phyloP scores from a whole-genome alignment of 2,797 vertebrate species.

The Enteromius mattozi region DNA sequence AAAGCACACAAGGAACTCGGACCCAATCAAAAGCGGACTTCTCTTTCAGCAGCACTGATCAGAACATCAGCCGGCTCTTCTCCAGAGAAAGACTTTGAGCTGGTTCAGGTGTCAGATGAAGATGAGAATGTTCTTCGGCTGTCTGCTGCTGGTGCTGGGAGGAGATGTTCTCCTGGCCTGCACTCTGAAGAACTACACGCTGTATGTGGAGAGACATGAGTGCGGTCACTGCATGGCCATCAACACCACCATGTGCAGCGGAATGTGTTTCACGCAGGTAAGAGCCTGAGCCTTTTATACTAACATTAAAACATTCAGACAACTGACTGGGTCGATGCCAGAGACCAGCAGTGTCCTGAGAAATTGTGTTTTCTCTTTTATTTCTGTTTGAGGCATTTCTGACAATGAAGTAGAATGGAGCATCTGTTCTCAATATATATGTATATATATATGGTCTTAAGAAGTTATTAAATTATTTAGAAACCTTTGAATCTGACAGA shows the following conservation, averaged over 20 bases:
- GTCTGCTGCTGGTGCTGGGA: conserved; percentile 74
- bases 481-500: too few species aligned
- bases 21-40: background rate
- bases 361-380: background rate
- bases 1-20: conserved; percentile 61
- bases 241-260: conserved; percentile 93
- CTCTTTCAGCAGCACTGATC: background rate
- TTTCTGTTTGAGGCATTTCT: background rate
- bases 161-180: conserved; percentile 75
- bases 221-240: conserved; percentile 86
- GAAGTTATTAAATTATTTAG: too few species aligned
- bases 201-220: conserved; percentile 84
- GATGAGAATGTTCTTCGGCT: conserved; percentile 25
- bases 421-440: background rate
- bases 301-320: background rate
- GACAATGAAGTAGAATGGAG: background rate
- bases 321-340: too few species aligned
- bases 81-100: background rate
- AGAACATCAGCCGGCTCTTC: background rate
- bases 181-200: conserved; percentile 80
- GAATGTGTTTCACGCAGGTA: conserved; percentile 91
- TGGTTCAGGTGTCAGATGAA: background rate
- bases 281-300: background rate
- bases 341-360: background rate
- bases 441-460: too few species aligned